These are phyloP conservation scores for Cephalopholis sonnerati DNA, from an alignment of 2,113 vertebrate genomes.

Conservation along the genomic window DNA sequence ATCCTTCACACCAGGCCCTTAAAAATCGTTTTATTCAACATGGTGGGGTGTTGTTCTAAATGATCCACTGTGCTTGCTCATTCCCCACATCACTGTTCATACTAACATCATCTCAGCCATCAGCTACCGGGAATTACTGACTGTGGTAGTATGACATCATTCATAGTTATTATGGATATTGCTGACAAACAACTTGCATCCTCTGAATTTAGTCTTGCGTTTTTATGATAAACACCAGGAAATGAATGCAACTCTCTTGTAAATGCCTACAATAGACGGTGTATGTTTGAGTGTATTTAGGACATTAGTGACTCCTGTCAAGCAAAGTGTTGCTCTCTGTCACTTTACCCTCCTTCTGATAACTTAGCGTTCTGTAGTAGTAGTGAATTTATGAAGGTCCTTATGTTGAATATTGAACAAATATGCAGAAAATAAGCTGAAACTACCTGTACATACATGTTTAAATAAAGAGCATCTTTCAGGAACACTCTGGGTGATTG, in stretches of 20 bases:
- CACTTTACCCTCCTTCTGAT: conserved; percentile 58
- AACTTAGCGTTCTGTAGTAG: conserved; percentile 64
- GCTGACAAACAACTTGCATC: conserved; percentile 43
- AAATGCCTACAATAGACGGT: conserved; percentile 66
- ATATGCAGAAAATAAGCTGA: conserved; percentile 77
- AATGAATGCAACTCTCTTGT: conserved; percentile 72
- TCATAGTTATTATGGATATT: conserved; percentile 25
- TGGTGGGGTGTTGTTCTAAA: not conserved
- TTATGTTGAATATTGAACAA: conserved; percentile 62
- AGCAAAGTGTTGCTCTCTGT: conserved; percentile 56
- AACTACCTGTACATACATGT: conserved; percentile 82
- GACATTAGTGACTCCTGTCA: conserved; percentile 64
- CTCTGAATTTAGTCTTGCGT: conserved; percentile 58
- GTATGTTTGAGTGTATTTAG: conserved; percentile 74
- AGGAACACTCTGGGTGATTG: conserved; percentile 26
- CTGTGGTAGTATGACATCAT: not conserved
- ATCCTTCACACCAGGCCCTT: too few species aligned
- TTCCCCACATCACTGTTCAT: not conserved
- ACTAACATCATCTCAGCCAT: conserved; percentile 10
- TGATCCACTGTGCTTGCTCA: not conserved
- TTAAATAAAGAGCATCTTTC: conserved; percentile 86
- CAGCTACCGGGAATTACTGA: conserved; percentile 25
- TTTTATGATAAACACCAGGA: conserved; percentile 57
- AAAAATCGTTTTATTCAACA: not conserved
- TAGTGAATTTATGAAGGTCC: conserved; percentile 68